Evolutionary conservation across 2,113 vertebrate species (phyloP).

Genomic region (Marmota monax): DNA sequence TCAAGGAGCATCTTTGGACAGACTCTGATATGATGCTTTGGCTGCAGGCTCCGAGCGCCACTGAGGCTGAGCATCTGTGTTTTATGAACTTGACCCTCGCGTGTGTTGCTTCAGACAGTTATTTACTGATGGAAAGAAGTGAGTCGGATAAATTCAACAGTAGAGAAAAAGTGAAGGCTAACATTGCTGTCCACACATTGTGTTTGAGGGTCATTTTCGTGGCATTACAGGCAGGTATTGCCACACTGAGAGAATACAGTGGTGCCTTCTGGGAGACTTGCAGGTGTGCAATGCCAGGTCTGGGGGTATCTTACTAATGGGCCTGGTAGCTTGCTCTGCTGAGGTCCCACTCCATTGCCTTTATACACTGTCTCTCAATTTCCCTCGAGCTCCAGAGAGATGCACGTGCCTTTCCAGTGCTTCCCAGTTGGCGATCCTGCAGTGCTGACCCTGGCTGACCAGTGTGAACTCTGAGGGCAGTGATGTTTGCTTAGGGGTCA

Average conservation of each 20-base stretch:
- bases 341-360: background rate
- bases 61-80: fast-evolving
- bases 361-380: fast-evolving
- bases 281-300: too few relatives aligned
- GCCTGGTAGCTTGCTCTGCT: background rate
- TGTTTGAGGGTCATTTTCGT: background rate
- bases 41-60: background rate
- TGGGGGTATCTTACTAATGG: too few relatives aligned
- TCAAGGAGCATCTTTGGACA: background rate
- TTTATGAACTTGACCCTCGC: fast-evolving
- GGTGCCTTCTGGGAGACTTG: too few relatives aligned
- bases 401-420: background rate
- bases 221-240: background rate
- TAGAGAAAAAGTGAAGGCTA: background rate
- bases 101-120: background rate
- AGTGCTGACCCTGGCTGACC: too few relatives aligned
- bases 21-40: background rate
- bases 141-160: background rate
- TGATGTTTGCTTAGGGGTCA: too few relatives aligned
- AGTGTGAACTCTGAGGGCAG: background rate
- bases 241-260: fast-evolving
- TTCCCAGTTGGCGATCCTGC: background rate
- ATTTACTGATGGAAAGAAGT: background rate
- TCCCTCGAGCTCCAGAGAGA: fast-evolving
- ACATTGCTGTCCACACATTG: fast-evolving